Conservation (phyloP, 2,888 invertebrate genomes). For the Caradrina clavipalpis region DNA sequence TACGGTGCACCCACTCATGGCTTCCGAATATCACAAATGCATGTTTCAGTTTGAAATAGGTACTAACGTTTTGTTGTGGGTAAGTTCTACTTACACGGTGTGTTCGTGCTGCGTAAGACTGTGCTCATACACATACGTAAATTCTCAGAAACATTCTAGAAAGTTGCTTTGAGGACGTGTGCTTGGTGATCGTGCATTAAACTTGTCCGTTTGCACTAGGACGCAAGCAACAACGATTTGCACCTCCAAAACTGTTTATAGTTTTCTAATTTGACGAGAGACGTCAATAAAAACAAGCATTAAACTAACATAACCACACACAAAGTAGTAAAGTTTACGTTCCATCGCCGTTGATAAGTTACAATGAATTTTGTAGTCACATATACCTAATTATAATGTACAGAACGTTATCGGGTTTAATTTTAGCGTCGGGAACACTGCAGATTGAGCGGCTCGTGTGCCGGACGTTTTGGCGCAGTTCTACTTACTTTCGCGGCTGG, state of each 20-base stretch:
- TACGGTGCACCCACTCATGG: conserved; percentile 17
- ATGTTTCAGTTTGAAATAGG: conserved; percentile 7
- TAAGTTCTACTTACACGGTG: conserved; percentile 26
- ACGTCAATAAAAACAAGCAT: conserved; percentile 53
- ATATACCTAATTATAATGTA: conserved; percentile 52
- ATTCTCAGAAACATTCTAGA: conserved; percentile 72
- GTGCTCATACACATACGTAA: conserved; percentile 26
- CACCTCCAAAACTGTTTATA: conserved; percentile 39
- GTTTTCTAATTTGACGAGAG: conserved; percentile 43
- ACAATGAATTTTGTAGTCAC: conserved; percentile 62
- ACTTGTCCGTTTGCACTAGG: conserved; percentile 31
- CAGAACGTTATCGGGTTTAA: conserved; percentile 70
- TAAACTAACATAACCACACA: conserved; percentile 58
- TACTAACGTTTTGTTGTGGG: conserved; percentile 28
- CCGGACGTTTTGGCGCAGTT: conserved; percentile 28
- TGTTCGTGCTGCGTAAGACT: conserved; percentile 11
- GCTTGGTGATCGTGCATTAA: conserved; percentile 49
- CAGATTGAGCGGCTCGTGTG: conserved; percentile 28
- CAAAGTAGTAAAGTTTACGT: conserved; percentile 59
- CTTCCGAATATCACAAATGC: conserved; percentile 10
- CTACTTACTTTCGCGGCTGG: conserved; percentile 88
- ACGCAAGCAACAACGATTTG: conserved; percentile 40
- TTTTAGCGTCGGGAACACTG: conserved; percentile 70
- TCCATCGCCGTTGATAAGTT: conserved; percentile 65
- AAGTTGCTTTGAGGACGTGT: conserved; percentile 72